Conservation (phyloP, 2,797 vertebrate species). For the Molossus molossus region DNA sequence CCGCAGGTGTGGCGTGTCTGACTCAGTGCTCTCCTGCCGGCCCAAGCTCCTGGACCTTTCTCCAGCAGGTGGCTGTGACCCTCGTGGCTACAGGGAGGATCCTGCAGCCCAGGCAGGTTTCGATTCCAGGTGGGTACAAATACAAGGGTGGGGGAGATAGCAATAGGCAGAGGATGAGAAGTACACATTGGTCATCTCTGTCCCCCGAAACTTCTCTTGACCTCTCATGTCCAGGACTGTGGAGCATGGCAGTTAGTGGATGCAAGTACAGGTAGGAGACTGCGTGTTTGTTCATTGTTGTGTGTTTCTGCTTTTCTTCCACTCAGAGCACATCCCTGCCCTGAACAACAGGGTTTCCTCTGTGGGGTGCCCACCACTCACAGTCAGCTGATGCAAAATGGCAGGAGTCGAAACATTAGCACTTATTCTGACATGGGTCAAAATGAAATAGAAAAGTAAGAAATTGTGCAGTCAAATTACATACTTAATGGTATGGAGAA, state of each 20-base stretch:
- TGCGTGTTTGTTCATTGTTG: not conserved
- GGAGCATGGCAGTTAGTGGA: not conserved
- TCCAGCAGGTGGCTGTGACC: not conserved
- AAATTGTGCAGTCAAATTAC: not conserved
- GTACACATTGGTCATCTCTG: not conserved
- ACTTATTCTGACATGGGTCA: not conserved
- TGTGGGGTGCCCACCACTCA: not conserved
- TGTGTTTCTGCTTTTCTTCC: not conserved
- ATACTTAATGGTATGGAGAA: not conserved
- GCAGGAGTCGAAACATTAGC: not conserved
- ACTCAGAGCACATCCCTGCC: not conserved
- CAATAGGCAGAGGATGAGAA: not conserved
- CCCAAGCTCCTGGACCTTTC: not conserved
- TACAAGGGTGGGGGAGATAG: not conserved
- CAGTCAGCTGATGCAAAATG: not conserved
- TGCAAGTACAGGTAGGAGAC: no score
- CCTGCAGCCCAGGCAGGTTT: not conserved
- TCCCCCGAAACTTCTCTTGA: not conserved
- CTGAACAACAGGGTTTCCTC: not conserved
- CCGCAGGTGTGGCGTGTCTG: rapidly evolving
- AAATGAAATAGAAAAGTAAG: not conserved
- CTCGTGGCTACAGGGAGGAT: not conserved
- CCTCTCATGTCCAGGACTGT: not conserved
- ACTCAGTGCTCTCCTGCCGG: not conserved
- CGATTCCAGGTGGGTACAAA: not conserved